phyloP scores from a whole-genome alignment of 2,113 vertebrate genomes.

The Sinocyclocheilus maitianheensis region DNA sequence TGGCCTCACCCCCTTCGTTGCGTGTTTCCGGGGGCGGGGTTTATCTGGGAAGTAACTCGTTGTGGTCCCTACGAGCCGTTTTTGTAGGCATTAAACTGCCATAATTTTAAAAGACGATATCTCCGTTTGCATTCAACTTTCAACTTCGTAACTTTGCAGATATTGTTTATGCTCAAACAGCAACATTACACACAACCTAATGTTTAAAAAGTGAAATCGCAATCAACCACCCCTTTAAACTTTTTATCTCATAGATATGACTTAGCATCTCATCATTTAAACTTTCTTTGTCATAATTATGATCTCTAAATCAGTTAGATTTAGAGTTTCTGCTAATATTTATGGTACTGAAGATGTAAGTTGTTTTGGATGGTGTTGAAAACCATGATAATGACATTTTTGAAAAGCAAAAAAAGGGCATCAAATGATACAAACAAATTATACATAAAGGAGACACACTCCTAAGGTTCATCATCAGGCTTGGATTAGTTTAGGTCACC shows the following conservation, averaged over 20 bases:
- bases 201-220: too few relatives aligned
- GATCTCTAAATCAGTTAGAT: not conserved
- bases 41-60: too few relatives aligned
- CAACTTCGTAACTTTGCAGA: too few relatives aligned
- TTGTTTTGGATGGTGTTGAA: not conserved
- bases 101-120: too few relatives aligned
- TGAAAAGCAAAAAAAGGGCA: not conserved
- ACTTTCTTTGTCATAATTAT: not conserved
- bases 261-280: not conserved
- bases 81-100: too few relatives aligned
- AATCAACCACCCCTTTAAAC: too few relatives aligned
- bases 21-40: too few relatives aligned
- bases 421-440: not conserved
- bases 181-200: too few relatives aligned
- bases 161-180: too few relatives aligned
- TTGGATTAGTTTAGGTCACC: not conserved
- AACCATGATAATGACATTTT: not conserved
- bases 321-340: not conserved
- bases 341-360: not conserved
- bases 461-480: not conserved
- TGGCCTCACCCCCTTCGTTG: too few relatives aligned
- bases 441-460: not conserved
- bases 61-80: too few relatives aligned
- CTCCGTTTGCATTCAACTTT: too few relatives aligned
- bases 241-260: not conserved